These are phyloP conservation scores for Pocillopora damicornis DNA, from an alignment of 64 coral and sea anemone genomes.

Conservation along the genomic window DNA sequence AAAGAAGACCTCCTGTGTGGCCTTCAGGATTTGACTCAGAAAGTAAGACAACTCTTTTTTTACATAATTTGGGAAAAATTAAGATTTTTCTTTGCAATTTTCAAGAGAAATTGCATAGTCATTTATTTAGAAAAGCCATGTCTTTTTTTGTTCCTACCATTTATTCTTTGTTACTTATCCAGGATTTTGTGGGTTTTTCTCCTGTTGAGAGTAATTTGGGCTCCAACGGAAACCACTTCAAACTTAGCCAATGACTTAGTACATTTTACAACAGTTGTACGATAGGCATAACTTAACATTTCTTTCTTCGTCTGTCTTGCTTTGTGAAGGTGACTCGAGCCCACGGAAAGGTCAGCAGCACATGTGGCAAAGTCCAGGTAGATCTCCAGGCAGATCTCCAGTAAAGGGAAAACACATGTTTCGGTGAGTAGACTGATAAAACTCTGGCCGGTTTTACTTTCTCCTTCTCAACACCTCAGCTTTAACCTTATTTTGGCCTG, in stretches of 20 bases:
- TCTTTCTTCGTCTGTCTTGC: background rate
- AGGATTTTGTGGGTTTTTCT: too few relatives aligned
- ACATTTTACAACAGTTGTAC: too few relatives aligned
- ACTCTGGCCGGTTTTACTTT: too few relatives aligned
- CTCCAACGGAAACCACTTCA: too few relatives aligned
- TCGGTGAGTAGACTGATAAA: slow-evolving; percentile 3
- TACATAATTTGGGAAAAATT: background rate
- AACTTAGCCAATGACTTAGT: too few relatives aligned
- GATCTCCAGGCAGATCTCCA: slow-evolving; percentile 19
- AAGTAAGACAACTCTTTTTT: slow-evolving; percentile 37
- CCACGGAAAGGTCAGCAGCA: slow-evolving; percentile 48
- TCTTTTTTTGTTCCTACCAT: too few relatives aligned
- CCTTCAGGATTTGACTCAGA: slow-evolving; percentile 74
- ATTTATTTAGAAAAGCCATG: too few relatives aligned
- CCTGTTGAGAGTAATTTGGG: too few relatives aligned
- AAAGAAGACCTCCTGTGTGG: slow-evolving; percentile 32
- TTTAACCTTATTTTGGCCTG: too few relatives aligned
- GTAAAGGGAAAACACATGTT: slow-evolving; percentile 67
- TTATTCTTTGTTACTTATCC: too few relatives aligned
- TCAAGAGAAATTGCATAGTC: background rate
- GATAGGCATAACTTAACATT: too few relatives aligned
- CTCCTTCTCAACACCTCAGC: too few relatives aligned
- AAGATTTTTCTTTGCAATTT: background rate
- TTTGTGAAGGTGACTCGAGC: slow-evolving; percentile 54
- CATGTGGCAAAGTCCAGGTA: slow-evolving; percentile 35